Evolutionary conservation across 2,797 vertebrate species (phyloP).

Genomic region (Trichosurus vulpecula): DNA sequence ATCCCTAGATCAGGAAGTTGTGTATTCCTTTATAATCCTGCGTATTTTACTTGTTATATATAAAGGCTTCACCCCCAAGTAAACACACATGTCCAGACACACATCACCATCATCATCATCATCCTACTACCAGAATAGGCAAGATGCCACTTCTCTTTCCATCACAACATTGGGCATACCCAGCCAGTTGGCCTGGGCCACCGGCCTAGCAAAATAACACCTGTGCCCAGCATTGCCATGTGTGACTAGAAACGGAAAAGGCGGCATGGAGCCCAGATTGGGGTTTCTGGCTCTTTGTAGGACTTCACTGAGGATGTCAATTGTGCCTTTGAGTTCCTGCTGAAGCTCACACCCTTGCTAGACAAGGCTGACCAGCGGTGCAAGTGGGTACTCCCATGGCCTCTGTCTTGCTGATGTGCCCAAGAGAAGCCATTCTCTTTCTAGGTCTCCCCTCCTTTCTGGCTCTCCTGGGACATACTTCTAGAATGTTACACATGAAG

Average conservation of each 20-base stretch:
- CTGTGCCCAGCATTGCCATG: not conserved
- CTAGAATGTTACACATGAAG: not conserved
- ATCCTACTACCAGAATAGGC: not conserved
- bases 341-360: slow-evolving; percentile 95
- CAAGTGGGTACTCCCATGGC: slow-evolving; percentile 89
- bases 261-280: not conserved
- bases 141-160: not conserved
- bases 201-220: not conserved
- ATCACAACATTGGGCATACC: not conserved
- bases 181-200: not conserved
- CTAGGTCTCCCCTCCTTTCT: not conserved
- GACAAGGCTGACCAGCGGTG: slow-evolving; percentile 98
- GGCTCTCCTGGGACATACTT: fast-evolving
- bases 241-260: fast-evolving
- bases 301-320: slow-evolving; percentile 97
- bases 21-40: not conserved
- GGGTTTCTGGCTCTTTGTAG: slow-evolving; percentile 80
- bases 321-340: slow-evolving; percentile 93
- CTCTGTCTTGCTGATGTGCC: not conserved
- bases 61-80: not conserved
- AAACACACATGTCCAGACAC: not conserved
- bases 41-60: not conserved
- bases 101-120: not conserved
- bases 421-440: not conserved
- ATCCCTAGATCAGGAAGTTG: not conserved